Conservation (phyloP, 2,113 vertebrate species). For the Notechis scutatus region DNA sequence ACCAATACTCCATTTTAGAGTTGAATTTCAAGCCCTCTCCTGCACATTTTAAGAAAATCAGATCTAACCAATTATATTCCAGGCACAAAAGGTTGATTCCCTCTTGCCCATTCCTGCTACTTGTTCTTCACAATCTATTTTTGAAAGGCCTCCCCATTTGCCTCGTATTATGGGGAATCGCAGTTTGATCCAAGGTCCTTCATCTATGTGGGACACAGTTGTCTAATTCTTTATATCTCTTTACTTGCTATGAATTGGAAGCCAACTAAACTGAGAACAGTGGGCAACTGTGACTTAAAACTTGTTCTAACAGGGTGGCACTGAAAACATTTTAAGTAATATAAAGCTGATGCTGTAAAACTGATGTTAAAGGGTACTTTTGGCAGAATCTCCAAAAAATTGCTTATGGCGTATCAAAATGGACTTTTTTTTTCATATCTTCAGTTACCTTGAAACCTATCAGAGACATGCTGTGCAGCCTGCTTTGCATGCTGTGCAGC, state of each 20-base stretch:
- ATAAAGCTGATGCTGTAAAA: neutral
- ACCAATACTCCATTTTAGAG: constrained; percentile 5
- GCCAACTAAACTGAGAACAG: constrained; percentile 35
- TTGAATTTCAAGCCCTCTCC: neutral
- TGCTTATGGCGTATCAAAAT: neutral
- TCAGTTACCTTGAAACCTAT: neutral
- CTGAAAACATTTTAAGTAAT: neutral
- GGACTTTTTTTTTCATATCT: neutral
- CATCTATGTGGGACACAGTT: neutral
- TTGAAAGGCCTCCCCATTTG: neutral
- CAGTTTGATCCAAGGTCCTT: neutral
- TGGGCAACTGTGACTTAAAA: constrained; percentile 16
- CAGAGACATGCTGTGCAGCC: neutral
- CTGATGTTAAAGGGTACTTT: neutral
- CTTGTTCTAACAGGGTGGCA: neutral
- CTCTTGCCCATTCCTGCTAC: neutral
- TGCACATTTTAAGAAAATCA: neutral
- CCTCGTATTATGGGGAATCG: neutral
- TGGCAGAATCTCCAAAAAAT: neutral
- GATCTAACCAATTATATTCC: neutral
- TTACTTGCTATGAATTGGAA: neutral
- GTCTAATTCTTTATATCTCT: neutral
- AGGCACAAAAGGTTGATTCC: neutral
- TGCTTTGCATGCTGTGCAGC: neutral
- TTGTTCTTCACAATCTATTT: neutral